phyloP scores from a whole-genome alignment of 2,113 vertebrate species.

The Barbus barbus region DNA sequence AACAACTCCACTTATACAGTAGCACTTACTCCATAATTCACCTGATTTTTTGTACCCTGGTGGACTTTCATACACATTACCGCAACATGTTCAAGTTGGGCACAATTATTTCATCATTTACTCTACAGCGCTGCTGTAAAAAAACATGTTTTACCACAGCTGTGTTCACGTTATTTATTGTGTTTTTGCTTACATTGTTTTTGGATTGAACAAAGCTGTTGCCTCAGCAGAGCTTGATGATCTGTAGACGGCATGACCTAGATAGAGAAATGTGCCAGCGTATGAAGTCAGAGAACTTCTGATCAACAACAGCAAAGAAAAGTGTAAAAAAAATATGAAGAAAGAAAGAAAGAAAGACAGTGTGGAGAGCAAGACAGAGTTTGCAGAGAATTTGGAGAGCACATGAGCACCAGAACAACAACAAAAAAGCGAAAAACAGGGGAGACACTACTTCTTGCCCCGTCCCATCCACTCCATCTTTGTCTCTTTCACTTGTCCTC shows the following conservation, averaged over 20 bases:
- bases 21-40: not conserved
- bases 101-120: not conserved
- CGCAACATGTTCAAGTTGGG: not conserved
- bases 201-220: not conserved
- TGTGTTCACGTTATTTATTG: not conserved
- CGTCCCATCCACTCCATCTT: not conserved
- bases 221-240: not conserved
- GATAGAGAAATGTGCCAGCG: constrained; percentile 24
- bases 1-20: not conserved
- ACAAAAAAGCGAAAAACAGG: not conserved
- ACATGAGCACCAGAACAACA: not conserved
- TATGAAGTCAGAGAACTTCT: constrained; percentile 30
- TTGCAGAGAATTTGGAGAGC: not conserved
- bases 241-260: constrained; percentile 36
- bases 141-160: constrained; percentile 7
- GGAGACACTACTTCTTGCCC: not conserved
- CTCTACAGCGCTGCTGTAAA: not conserved
- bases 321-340: not conserved
- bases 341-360: not conserved
- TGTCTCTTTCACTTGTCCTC: constrained; percentile 4
- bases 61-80: not conserved
- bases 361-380: not conserved
- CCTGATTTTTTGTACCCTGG: not conserved
- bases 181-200: constrained; percentile 12
- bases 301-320: not conserved